Conservation (phyloP, 2,797 vertebrate genomes). For the Pachyuromys duprasi region DNA sequence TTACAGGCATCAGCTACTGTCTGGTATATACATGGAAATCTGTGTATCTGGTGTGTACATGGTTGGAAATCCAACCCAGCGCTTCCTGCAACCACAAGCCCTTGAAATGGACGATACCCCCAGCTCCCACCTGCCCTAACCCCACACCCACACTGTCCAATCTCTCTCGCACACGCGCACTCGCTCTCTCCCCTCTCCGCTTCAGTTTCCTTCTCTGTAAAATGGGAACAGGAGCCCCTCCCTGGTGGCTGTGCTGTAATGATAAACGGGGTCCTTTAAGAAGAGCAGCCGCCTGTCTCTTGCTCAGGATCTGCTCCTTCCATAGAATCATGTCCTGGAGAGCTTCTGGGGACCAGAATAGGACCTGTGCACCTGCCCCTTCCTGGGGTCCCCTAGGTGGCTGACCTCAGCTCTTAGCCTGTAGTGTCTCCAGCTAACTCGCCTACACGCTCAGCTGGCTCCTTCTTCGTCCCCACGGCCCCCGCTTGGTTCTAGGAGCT, state of each 20-base stretch:
- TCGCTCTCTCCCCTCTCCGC: too few relatives aligned
- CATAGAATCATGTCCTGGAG: not conserved
- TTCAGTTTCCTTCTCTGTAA: not conserved
- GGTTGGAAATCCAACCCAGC: not conserved
- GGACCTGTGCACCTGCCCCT: fast-evolving
- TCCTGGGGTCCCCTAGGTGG: fast-evolving
- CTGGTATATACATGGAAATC: not conserved
- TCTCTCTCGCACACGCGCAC: not conserved
- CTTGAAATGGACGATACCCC: not conserved
- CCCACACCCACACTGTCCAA: fast-evolving
- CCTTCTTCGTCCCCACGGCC: not conserved
- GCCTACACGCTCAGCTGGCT: not conserved
- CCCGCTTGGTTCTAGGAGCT: not conserved
- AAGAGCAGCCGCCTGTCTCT: fast-evolving
- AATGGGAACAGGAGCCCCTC: not conserved
- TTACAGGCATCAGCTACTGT: not conserved
- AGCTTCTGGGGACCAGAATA: not conserved
- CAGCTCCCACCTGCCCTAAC: not conserved
- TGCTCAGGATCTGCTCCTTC: fast-evolving
- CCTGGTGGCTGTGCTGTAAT: not conserved
- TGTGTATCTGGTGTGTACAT: not conserved
- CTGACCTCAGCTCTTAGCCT: too few relatives aligned
- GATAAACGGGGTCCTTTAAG: not conserved
- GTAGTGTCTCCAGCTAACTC: not conserved
- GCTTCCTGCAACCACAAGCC: not conserved